These are phyloP conservation scores for Helobdella robusta DNA, from an alignment of 2,888 invertebrate species.

Conservation along the genomic window DNA sequence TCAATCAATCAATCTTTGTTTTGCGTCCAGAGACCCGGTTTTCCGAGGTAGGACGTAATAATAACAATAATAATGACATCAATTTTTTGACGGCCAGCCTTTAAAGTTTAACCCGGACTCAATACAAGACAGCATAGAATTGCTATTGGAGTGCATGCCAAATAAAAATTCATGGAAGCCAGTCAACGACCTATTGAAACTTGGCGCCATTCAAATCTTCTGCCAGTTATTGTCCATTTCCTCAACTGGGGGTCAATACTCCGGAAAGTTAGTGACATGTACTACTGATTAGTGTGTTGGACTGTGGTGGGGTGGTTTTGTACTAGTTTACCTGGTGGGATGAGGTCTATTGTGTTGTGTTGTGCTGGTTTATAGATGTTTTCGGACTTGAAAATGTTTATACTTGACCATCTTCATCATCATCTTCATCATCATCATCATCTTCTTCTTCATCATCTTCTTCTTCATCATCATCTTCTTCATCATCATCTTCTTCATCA, in stretches of 20 bases:
- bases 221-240: constrained; percentile 73
- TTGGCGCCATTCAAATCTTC: constrained; percentile 32
- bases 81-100: too few relatives aligned
- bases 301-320: neutral
- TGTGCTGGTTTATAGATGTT: too few relatives aligned
- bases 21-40: too few relatives aligned
- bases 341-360: neutral
- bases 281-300: neutral
- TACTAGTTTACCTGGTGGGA: too few relatives aligned
- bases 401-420: too few relatives aligned
- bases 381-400: too few relatives aligned
- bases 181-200: constrained; percentile 60
- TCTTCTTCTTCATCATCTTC: too few relatives aligned
- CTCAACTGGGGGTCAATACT: constrained; percentile 76
- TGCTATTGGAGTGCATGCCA: constrained; percentile 66
- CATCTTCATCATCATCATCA: too few relatives aligned
- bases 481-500: too few relatives aligned
- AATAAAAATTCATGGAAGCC: constrained; percentile 71
- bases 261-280: constrained; percentile 55
- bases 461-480: constrained; percentile 36
- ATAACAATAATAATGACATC: too few relatives aligned
- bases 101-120: constrained; percentile 63
- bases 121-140: constrained; percentile 74
- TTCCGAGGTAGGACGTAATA: too few relatives aligned
- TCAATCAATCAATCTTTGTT: too few relatives aligned